A percentile compares a stretch with the other conserved stretches of the same genome.
Conservation (phyloP, 1,140 invertebrate species). For the Holotrichia oblita region DNA sequence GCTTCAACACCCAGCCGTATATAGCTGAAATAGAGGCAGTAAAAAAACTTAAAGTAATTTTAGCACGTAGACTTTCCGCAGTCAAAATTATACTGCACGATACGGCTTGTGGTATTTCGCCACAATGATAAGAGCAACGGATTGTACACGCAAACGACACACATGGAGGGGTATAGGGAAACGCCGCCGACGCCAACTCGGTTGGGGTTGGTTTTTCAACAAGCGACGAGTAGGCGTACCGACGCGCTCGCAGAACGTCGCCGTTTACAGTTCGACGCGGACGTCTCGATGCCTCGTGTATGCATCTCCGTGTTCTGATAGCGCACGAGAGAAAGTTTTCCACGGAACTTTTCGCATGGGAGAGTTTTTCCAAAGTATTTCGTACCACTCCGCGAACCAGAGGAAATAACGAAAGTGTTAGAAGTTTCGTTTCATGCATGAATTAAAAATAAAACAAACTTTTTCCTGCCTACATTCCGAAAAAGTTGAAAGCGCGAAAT, state of each 20-base stretch:
- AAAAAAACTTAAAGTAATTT: conserved; percentile 4
- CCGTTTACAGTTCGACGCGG: conserved; percentile 14
- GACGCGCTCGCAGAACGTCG: conserved; percentile 31
- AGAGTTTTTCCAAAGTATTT: neutral
- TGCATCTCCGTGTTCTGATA: neutral
- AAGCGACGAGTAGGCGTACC: neutral
- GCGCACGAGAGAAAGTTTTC: neutral
- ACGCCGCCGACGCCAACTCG: conserved; percentile 4
- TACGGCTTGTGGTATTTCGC: neutral
- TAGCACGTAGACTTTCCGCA: neutral
- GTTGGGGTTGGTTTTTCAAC: conserved; percentile 20
- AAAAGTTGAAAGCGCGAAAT: neutral
- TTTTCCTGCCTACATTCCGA: neutral
- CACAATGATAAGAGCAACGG: conserved; percentile 15
- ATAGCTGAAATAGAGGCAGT: too few relatives aligned
- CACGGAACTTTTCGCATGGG: neutral
- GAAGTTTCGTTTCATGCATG: neutral
- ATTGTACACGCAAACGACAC: conserved; percentile 20
- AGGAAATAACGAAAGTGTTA: neutral
- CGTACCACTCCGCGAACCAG: too few relatives aligned
- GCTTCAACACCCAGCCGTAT: too few relatives aligned
- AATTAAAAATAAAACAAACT: neutral
- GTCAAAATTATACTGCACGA: neutral
- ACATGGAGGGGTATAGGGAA: neutral
- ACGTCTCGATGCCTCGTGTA: conserved; percentile 7